Conservation (phyloP, 2,113 vertebrate genomes). For the Lophotis ruficrista region DNA sequence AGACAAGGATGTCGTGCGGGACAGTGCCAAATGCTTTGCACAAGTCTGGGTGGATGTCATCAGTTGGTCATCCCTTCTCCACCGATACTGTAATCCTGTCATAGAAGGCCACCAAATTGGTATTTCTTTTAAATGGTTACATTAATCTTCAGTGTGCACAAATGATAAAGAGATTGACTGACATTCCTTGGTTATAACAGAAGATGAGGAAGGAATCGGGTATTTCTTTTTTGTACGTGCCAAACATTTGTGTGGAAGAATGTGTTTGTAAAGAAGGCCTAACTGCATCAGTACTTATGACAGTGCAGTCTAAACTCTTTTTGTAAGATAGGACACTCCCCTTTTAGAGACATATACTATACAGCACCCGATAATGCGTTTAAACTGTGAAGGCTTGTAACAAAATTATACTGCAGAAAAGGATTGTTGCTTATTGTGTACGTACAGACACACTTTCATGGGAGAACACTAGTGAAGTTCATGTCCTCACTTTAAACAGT, state of each 20-base stretch:
- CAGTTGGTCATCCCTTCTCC: no score
- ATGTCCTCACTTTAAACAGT: background rate
- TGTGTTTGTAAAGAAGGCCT: background rate
- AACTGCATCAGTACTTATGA: background rate
- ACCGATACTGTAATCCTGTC: no score
- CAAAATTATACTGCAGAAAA: background rate
- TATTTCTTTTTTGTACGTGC: background rate
- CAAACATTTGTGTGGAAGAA: background rate
- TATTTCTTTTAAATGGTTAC: background rate
- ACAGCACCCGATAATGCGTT: rapidly evolving
- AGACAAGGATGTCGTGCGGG: no score
- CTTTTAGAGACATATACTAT: background rate
- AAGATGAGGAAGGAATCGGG: background rate
- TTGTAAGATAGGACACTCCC: background rate
- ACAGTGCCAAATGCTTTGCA: no score
- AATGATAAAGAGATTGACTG: background rate
- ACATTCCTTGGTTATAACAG: background rate
- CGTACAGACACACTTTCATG: background rate
- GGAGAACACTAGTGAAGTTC: background rate
- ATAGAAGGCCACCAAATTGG: no score
- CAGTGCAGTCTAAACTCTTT: background rate
- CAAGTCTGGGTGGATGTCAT: no score
- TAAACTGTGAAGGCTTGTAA: background rate
- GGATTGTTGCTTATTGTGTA: background rate
- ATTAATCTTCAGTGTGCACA: background rate